A percentile compares a stretch with the other conserved stretches of the same genome.
Conservation (phyloP, 1,140 invertebrate genomes). For the Achroia grisella region DNA sequence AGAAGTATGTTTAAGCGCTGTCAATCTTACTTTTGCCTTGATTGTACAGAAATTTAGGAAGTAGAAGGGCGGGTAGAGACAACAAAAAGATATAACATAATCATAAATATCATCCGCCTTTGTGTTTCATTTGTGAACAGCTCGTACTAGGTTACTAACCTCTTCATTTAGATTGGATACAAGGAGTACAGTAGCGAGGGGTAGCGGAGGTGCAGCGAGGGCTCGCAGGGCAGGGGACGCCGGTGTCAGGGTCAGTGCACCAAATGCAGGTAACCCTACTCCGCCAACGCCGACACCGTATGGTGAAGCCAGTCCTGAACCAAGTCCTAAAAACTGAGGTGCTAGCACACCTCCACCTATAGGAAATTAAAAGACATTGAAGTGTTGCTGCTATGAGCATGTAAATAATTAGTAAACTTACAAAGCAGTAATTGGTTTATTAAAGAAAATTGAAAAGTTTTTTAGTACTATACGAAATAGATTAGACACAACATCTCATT, state of each 20-base stretch:
- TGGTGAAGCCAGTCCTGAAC: slow-evolving; percentile 84
- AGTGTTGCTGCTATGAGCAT: background rate
- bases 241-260: slow-evolving; percentile 81
- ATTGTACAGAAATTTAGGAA: background rate
- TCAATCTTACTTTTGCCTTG: background rate
- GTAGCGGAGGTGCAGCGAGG: slow-evolving; percentile 76
- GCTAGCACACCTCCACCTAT: slow-evolving; percentile 70
- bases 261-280: slow-evolving; percentile 82
- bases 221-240: slow-evolving; percentile 80
- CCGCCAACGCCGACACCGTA: slow-evolving; percentile 82
- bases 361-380: background rate
- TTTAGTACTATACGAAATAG: no score
- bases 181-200: slow-evolving; percentile 86
- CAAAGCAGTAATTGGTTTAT: no score
- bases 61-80: background rate
- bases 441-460: no score
- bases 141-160: slow-evolving; percentile 74
- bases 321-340: slow-evolving; percentile 72
- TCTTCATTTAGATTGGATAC: slow-evolving; percentile 95
- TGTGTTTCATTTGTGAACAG: no score
- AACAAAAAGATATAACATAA: background rate
- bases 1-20: background rate
- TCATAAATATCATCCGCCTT: background rate
- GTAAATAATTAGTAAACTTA: background rate
- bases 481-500: no score